Base-by-base conservation (phyloP, 2,797 vertebrate species). In the Neomorphus geoffroyi region DNA sequence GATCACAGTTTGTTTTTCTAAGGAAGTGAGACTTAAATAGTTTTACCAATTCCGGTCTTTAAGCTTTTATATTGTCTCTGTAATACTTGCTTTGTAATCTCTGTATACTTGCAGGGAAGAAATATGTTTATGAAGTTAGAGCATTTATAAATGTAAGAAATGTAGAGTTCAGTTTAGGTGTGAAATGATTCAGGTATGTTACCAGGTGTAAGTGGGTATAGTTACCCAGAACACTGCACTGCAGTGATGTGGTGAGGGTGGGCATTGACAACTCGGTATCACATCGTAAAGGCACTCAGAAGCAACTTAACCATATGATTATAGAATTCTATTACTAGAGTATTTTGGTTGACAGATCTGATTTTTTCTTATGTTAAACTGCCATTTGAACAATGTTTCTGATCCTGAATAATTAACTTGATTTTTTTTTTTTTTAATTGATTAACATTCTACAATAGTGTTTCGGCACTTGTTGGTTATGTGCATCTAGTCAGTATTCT, bases 381-480 rank as follows among this genome's bases (percentile, higher is more conserved):
- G 45, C 10, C 46, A 13, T 73, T 74, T 28, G 43, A 80, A 21
- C 15, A 43, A 0, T 8, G 32, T 43, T 85, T 86, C 16, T 41
- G 45, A 67, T 70, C n/a, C 11, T 0, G 1, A 74, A 60, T 21
- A 80, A 69, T 74, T 62, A 33, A 57, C 18, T 57, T n/a, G n/a
- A n/a, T n/a, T n/a, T n/a, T n/a, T 45, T 3, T 30, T 46, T 45
- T 43, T 56, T 12, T 61, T 10, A 3, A 53, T 77, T 79, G 13
- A 23, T 21, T 24, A 6, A 9, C 1, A 0, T 66, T 79, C 16
- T 88, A 9, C 35, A 12, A 0, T 30, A 51, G 16, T 51, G 19
- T 67, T 53, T 82, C 19, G 53, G 46, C 11, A 43, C 33, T 45
- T 32, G 51, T 35, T 80, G 12, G 2, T 39, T 56, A 4, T 13